Conservation (phyloP, 30 jellyfish, hydroid and myxozoan genomes). For the Pelagia noctiluca region DNA sequence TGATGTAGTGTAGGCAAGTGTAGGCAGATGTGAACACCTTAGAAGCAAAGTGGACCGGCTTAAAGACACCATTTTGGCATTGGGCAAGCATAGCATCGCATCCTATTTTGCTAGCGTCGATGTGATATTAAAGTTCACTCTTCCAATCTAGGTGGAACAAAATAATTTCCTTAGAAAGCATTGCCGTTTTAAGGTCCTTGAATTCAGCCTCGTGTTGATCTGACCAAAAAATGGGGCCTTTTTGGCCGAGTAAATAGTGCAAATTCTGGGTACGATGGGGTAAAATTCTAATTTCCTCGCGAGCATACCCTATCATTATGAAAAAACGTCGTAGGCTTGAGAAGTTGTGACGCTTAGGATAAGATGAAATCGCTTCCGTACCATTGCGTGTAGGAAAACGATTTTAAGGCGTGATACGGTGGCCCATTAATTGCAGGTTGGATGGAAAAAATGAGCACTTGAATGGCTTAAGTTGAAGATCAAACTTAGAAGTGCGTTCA, state of each 20-base stretch:
- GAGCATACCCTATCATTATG: slow-evolving; percentile 35
- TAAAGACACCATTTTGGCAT: no score
- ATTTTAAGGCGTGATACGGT: slow-evolving; percentile 23
- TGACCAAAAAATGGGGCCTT: slow-evolving; percentile 16
- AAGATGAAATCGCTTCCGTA: slow-evolving; percentile 2
- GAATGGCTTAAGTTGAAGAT: slow-evolving; percentile 38
- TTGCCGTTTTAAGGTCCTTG: no score
- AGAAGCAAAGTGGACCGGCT: no score
- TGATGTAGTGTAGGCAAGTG: no score
- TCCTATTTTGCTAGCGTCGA: no score
- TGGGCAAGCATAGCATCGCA: no score
- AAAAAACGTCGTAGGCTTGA: slow-evolving; percentile 15
- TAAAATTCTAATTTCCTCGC: slow-evolving; percentile 11
- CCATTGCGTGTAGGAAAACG: slow-evolving; percentile 46
- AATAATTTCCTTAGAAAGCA: no score
- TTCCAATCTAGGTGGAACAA: no score
- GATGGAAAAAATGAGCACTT: slow-evolving; percentile 45
- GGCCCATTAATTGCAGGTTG: slow-evolving; percentile 31
- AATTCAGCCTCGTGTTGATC: slow-evolving; percentile 29
- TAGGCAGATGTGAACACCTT: no score
- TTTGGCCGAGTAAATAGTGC: slow-evolving; percentile 5
- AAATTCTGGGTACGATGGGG: neutral
- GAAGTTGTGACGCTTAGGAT: slow-evolving; percentile 2
- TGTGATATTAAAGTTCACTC: no score
- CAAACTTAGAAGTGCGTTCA: slow-evolving; percentile 34